Evolutionary conservation across 2,888 invertebrate genomes (phyloP).

Genomic region (Scaptomyza polygonia): DNA sequence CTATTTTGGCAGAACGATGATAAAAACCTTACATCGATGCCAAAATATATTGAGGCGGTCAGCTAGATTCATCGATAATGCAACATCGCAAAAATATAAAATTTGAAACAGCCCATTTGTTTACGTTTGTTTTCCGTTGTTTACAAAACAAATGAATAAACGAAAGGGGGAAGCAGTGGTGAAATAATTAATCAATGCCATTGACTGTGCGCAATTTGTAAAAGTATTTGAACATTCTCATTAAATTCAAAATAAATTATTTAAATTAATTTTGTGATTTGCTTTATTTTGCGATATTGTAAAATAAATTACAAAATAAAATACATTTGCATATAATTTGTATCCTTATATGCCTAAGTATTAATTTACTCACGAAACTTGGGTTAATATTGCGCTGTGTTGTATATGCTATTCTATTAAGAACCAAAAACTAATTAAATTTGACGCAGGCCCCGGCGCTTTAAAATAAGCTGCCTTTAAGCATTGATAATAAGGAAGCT

Average conservation of each 20-base stretch:
- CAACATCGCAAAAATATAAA: not conserved
- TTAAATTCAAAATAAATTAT: too few species aligned
- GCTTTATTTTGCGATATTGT: constrained; percentile 71
- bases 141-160: constrained; percentile 8
- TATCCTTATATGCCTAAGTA: constrained; percentile 66
- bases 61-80: constrained; percentile 9
- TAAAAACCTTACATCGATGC: not conserved
- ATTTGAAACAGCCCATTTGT: constrained; percentile 6
- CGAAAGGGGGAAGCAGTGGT: not conserved
- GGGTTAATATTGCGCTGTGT: constrained; percentile 74
- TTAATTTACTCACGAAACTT: constrained; percentile 74
- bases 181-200: not conserved
- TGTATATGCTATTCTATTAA: constrained; percentile 40
- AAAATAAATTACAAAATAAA: constrained; percentile 81
- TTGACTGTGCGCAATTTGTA: not conserved
- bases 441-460: constrained; percentile 23
- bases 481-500: constrained; percentile 30
- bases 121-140: constrained; percentile 6
- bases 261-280: constrained; percentile 50
- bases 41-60: not conserved
- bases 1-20: not conserved
- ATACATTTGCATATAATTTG: constrained; percentile 71
- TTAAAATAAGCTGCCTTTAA: constrained; percentile 40
- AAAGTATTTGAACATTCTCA: too few species aligned
- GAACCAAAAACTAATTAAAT: constrained; percentile 35